Evolutionary conservation across 2,113 vertebrate species (phyloP).

Genomic region (Athene cunicularia): DNA sequence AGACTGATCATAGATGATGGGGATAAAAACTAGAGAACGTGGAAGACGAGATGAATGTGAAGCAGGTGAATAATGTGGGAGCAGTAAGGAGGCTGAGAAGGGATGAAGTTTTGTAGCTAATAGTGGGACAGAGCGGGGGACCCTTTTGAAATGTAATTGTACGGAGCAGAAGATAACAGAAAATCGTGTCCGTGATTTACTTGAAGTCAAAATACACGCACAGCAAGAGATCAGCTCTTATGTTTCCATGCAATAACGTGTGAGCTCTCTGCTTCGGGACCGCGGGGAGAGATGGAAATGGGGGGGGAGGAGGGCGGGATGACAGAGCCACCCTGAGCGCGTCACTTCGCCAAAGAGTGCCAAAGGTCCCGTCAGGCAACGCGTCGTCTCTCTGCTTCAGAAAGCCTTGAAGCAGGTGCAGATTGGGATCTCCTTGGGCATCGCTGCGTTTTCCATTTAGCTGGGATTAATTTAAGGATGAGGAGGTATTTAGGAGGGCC

Average conservation of each 20-base stretch:
- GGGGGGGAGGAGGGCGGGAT: not conserved
- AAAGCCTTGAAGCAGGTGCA: not conserved
- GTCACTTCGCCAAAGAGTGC: not conserved
- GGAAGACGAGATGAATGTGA: not conserved
- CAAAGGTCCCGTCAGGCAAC: accelerated
- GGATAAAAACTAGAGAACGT: not conserved
- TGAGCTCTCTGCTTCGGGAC: not conserved
- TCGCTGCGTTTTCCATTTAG: accelerated
- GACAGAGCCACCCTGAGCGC: accelerated
- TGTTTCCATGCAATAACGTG: not conserved
- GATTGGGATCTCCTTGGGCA: not conserved
- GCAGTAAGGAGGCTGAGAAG: not conserved
- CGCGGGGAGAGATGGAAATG: not conserved
- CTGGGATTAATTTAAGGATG: not conserved
- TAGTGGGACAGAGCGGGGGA: not conserved
- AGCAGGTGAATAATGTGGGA: not conserved
- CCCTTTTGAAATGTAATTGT: not conserved
- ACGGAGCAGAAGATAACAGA: not conserved
- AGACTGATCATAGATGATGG: constrained; percentile 20
- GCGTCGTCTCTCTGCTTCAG: accelerated
- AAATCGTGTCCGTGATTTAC: not conserved
- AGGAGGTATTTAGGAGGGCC: not conserved
- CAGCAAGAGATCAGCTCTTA: not conserved
- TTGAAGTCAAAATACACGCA: not conserved
- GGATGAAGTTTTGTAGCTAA: not conserved